Conservation (phyloP, 92 coral and sea anemone genomes). For the Zoanthus sansibaricus region DNA sequence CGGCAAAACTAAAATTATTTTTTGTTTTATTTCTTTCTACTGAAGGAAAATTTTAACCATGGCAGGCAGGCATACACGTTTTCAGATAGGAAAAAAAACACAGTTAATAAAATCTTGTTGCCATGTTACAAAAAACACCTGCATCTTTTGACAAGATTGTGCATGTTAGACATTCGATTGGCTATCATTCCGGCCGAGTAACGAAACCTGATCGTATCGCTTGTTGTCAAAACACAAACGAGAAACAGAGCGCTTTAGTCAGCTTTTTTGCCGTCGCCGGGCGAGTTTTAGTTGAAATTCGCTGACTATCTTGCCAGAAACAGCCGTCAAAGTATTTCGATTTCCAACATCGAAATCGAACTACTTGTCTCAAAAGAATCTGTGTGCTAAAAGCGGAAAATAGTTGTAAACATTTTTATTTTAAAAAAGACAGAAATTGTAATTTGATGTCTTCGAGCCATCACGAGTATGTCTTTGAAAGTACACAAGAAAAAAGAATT, state of each 20-base stretch:
- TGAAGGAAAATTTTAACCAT: background rate
- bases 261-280: background rate
- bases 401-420: constrained; percentile 12
- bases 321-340: background rate
- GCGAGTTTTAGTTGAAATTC: background rate
- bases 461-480: background rate
- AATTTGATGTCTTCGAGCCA: background rate
- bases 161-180: background rate
- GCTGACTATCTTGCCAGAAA: background rate
- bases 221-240: constrained; percentile 9
- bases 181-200: background rate
- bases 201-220: background rate
- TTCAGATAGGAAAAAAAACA: background rate
- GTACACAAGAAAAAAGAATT: background rate
- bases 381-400: constrained; percentile 49
- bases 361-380: constrained; percentile 64
- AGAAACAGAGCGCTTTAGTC: background rate
- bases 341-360: constrained; percentile 49
- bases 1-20: background rate
- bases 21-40: background rate
- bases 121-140: background rate
- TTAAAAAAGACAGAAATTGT: constrained; percentile 37
- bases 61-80: background rate
- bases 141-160: background rate
- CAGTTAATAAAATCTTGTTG: background rate